Percentiles rank a stretch among this genome's conserved stretches.
Conservation (phyloP, 2,797 vertebrate genomes). For the Sebastes cheni region DNA sequence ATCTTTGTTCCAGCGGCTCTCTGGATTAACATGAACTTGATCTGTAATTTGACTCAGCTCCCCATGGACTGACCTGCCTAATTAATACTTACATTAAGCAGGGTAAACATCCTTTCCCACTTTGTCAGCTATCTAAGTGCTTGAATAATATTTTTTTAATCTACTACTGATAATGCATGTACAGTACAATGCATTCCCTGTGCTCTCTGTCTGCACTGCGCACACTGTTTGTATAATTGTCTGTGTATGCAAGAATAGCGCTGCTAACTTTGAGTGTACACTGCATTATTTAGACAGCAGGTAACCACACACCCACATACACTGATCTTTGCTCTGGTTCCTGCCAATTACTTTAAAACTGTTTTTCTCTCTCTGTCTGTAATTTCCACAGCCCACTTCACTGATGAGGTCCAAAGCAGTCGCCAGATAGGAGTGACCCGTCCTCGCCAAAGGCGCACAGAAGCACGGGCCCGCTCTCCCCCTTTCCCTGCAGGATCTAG, state of each 20-base stretch:
- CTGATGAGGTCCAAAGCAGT: slow-evolving; percentile 80
- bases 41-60: slow-evolving; percentile 67
- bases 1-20: slow-evolving; percentile 21
- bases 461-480: slow-evolving; percentile 19
- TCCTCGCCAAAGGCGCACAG: slow-evolving; percentile 46
- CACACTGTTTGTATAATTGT: background rate
- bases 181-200: background rate
- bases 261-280: slow-evolving; percentile 25
- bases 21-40: slow-evolving; percentile 52
- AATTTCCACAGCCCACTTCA: slow-evolving; percentile 71
- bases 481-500: slow-evolving; percentile 40
- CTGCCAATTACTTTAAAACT: slow-evolving; percentile 64
- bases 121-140: slow-evolving; percentile 23
- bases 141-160: slow-evolving; percentile 20
- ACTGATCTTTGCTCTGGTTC: slow-evolving; percentile 53
- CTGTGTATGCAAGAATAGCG: slow-evolving; percentile 6
- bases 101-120: slow-evolving; percentile 25
- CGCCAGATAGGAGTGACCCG: slow-evolving; percentile 77
- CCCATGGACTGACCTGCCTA: slow-evolving; percentile 38
- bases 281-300: slow-evolving; percentile 66
- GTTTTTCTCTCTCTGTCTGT: slow-evolving; percentile 60
- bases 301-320: slow-evolving; percentile 59
- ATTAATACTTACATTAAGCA: slow-evolving; percentile 64
- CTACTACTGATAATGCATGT: background rate
- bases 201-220: background rate